Evolutionary conservation across 2,888 invertebrate genomes (phyloP), one percentile per base, ranked within the genome.

Genomic region (Globia sparganii): DNA sequence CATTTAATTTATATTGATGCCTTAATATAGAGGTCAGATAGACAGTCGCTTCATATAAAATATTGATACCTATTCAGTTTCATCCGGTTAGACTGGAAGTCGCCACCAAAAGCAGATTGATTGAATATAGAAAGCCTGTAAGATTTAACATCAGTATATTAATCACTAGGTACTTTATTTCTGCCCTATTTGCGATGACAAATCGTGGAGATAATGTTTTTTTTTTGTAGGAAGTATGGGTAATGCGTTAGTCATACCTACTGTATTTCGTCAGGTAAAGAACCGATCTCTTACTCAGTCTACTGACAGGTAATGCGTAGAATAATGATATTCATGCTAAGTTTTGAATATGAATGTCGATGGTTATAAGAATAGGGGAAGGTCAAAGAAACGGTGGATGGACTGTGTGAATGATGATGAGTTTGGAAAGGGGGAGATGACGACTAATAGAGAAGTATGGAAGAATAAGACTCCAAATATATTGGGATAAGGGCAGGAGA

Each of bases 181-280:
- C 34, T 25, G 9, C 11, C 18, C 11, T 46, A 49, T 61, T 37
- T 75, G 21, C 34, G 18, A 25, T 43, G 34, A 53, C 31, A 28
- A 31, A 18, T 31, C 21, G 31, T 64, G 11, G 56, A 43, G 18
- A 4, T 28, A 0, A 59, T 43, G 59, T 79, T 80, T 77, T 66
- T 75, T 43, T 80, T 59, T 64, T n/a, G 8, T 28, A 59, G 58
- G 37, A 46, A n/a, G 64, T 59, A 53, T 61, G 11, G 9, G 18
- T 46, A 31, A 34, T 31, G 66, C 40, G 9, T 82, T 71, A 73
- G 69, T 74, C 71, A 85, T 53, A 31, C 6, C 2, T 11, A 34
- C 1, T 46, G 31, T 46, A 25, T 34, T 46, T 21, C 31, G 37
- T 9, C 5, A 70, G 84, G 86, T 77, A 77, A 83, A 83, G 64